A percentile compares a stretch with the other conserved stretches of the same genome.
Conservation (phyloP, 64 coral and sea anemone genomes). For the Exaiptasia diaphana region DNA sequence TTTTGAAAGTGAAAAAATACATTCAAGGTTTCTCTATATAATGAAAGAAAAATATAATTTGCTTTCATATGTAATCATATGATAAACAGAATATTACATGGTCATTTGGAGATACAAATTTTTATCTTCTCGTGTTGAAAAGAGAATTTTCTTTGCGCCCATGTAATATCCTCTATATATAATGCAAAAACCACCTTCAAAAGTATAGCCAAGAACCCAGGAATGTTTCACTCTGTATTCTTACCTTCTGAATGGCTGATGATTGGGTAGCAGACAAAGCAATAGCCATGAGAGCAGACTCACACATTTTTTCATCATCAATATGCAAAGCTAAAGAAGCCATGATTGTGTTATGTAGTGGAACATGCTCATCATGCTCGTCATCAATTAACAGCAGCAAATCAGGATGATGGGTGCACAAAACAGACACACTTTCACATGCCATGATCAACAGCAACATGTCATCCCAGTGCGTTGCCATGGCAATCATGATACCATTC, state of each 20-base stretch:
- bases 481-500: slow-evolving; percentile 42
- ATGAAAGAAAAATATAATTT: background rate
- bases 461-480: slow-evolving; percentile 79
- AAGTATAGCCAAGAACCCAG: background rate
- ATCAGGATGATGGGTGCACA: slow-evolving; percentile 47
- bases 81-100: background rate
- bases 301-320: slow-evolving; percentile 52
- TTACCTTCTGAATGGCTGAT: slow-evolving; percentile 47
- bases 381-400: slow-evolving; percentile 45
- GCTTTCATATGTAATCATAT: background rate
- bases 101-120: background rate
- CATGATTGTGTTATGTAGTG: slow-evolving; percentile 70
- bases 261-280: slow-evolving; percentile 47
- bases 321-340: slow-evolving; percentile 61
- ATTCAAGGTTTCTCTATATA: background rate
- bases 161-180: no score
- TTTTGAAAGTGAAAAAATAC: background rate
- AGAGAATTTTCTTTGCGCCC: no score
- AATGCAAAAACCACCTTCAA: background rate
- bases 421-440: slow-evolving; percentile 35
- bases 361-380: slow-evolving; percentile 25
- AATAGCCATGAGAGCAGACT: slow-evolving; percentile 26
- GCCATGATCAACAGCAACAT: slow-evolving; percentile 35
- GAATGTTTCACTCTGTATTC: background rate
- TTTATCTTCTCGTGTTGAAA: no score